Evolutionary conservation across 2,888 invertebrate species (phyloP), one percentile per base, ranked within the genome.

Genomic region (Scaptomyza tumidula): DNA sequence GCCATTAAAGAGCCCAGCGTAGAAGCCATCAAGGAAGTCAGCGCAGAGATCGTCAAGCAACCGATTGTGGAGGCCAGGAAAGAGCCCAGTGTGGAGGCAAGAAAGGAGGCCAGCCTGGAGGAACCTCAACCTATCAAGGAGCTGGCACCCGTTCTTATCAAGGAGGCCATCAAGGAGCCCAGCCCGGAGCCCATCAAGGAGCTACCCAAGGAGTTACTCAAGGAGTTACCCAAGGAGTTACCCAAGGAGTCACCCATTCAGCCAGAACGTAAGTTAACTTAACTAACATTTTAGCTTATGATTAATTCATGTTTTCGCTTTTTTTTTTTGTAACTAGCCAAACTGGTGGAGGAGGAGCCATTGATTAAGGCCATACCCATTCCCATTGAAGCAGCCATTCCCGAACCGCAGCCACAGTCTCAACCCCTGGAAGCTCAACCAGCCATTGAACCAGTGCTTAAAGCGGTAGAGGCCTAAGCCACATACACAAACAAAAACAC

Each of bases 211-310:
- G 71, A 29, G 29, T 29, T 24, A 24, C 24, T 5, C 13, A 78
- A 52, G 27, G 71, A 75, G 24, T 16, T 43, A 33, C 35, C 37
- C 16, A 13, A 52, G 37, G 71, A 29, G 29, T 29, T 24, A 3
- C 24, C 29, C 13, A 78, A 52, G 37, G 71, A 75, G 24, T 16
- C 50, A 33, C 35, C 37, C 16, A 13, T 52, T n/a, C 33, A 52
- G 37, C 37, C 52, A n/a, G 75, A 78, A 11, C 41, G 88, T 86
- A 65, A 77, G 81, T 79, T 79, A 14, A 16, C 13, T 52, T 1
- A 11, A 39, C 4, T 10, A 19, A 29, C 24, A n/a, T 13, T 1
- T 13, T 37, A 24, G n/a, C 10, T 9, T 9, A 14, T 7, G 1
- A 1, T 5, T n/a, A 54, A 11, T 6, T 46, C 0, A 13, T 11